Evolutionary conservation across 2,888 invertebrate species (phyloP), one percentile per base, ranked within the genome.

Genomic region (Lamellibrachia satsuma): DNA sequence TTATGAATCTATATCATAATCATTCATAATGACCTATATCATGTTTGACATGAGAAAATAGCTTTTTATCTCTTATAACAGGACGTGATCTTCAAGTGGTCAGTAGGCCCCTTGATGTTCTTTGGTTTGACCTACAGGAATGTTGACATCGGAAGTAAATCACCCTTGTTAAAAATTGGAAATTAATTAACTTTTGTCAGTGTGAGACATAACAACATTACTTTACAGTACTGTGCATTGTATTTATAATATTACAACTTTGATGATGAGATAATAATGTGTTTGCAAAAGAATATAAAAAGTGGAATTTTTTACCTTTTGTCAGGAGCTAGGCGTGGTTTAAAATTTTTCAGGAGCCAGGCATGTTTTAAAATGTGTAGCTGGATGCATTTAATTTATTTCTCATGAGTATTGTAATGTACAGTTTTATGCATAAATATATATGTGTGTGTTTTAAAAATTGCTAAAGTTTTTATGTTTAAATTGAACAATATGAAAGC

Each of bases 331-430:
- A 75, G 75, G 75, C 75, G n/a, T n/a, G 22, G 15, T 75, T 75
- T 22, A 22, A 75, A 75, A 22, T 3, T 11, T 75, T 0, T 39
- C 39, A 39, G 39, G 39, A 39, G 39, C 39, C 39, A 39, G 39
- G 39, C 39, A 39, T 39, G 39, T 39, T 39, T 39, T 39, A 39
- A 39, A 39, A 39, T 39, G 39, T 39, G 6, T 22, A 75, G 0
- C 15, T 75, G 75, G 75, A 75, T 75, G 75, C 75, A 3, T 75
- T 75, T 75, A 22, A 75, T 22, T 75, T 75, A 75, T 75, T 75
- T 75, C 75, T 75, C n/a, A n/a, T 75, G 75, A 75, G 75, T 75
- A 75, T 75, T 75, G 75, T 75, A 75, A 75, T 22, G 22, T 75
- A 75, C 75, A 75, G n/a, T 75, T 75, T 75, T 15, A n/a, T 75